Evolutionary conservation across 2,888 invertebrate genomes (phyloP).

Genomic region (Fissipunctia ypsillon): DNA sequence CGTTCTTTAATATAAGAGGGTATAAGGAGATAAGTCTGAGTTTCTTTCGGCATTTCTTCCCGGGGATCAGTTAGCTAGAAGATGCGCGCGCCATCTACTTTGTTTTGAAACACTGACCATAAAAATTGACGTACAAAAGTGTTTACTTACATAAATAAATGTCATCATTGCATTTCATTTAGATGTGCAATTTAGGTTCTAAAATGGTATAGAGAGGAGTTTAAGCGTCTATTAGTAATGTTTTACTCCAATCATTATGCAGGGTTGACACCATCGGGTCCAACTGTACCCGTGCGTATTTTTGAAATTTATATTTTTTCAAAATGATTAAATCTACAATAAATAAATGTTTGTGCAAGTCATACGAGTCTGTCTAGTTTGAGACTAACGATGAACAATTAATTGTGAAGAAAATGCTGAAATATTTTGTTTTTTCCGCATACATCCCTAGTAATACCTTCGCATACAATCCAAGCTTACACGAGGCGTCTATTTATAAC

Average conservation of each 20-base stretch:
- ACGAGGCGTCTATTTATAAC: constrained; percentile 34
- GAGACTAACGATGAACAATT: not conserved
- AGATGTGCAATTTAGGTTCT: not conserved
- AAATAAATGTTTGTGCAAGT: not conserved
- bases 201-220: not conserved
- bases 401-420: not conserved
- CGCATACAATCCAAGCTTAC: not conserved
- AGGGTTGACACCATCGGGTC: not conserved
- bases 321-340: not conserved
- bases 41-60: too few relatives aligned
- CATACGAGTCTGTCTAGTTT: not conserved
- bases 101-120: not conserved
- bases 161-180: not conserved
- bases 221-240: not conserved
- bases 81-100: too few relatives aligned
- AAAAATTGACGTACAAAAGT: not conserved
- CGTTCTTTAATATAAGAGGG: too few relatives aligned
- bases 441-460: not conserved
- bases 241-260: not conserved
- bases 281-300: not conserved
- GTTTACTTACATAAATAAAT: not conserved
- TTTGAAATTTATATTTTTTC: too few relatives aligned
- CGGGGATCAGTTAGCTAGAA: too few relatives aligned
- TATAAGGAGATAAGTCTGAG: too few relatives aligned
- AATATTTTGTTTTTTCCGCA: not conserved